A percentile compares a stretch with the other conserved stretches of the same genome.
phyloP scores from a whole-genome alignment of 2,888 invertebrate genomes.

The Celastrina argiolus region DNA sequence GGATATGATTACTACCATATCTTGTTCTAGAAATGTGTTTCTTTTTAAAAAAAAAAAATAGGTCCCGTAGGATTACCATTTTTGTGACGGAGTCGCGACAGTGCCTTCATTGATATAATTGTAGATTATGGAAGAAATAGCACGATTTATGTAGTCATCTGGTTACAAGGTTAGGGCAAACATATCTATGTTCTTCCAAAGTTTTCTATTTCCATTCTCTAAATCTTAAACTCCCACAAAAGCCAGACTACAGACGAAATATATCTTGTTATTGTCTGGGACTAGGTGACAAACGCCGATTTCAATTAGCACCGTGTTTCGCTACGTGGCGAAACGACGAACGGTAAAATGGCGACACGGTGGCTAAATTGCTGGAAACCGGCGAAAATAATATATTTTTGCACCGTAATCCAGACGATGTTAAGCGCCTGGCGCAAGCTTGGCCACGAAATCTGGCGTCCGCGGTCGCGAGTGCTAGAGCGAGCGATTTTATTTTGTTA shows the following conservation, averaged over 20 bases:
- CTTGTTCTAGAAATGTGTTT: no score
- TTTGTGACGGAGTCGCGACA: no score
- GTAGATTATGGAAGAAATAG: no score
- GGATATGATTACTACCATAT: no score
- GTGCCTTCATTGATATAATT: no score
- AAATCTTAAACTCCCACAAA: neutral
- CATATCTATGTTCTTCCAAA: neutral
- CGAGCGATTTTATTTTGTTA: neutral
- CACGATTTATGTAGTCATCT: no score
- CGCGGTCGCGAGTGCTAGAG: neutral
- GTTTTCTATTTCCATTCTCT: neutral
- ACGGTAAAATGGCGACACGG: conserved; percentile 53
- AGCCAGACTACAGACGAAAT: conserved; percentile 24
- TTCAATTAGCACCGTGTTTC: conserved; percentile 72
- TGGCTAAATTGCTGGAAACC: conserved; percentile 50
- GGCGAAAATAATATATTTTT: conserved; percentile 53
- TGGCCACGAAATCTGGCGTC: neutral
- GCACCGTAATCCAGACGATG: conserved; percentile 49
- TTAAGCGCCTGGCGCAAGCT: conserved; percentile 43
- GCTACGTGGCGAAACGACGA: conserved; percentile 47
- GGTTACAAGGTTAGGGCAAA: no score
- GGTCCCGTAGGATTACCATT: no score
- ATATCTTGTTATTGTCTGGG: conserved; percentile 38
- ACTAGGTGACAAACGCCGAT: conserved; percentile 61
- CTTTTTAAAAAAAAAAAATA: no score